Evolutionary conservation across 2,113 vertebrate genomes (phyloP).

Genomic region (Peromyscus polionotus): DNA sequence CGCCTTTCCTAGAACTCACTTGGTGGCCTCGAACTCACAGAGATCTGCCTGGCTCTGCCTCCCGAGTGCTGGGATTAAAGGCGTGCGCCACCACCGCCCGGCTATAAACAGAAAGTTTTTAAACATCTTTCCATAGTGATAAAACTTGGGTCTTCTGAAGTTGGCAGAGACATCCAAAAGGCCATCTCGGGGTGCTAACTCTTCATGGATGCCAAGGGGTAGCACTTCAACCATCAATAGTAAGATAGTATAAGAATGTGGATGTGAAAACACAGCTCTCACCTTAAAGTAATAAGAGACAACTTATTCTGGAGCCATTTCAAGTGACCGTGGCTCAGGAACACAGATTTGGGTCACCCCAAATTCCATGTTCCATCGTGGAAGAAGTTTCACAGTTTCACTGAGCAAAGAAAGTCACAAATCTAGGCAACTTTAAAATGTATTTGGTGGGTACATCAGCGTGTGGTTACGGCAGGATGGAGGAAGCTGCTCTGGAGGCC

Average conservation of each 20-base stretch:
- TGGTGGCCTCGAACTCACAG: too few species aligned
- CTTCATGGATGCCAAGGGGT: background rate
- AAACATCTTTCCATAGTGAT: slow-evolving; percentile 11
- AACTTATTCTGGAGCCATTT: background rate
- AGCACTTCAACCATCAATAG: background rate
- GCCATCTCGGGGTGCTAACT: background rate
- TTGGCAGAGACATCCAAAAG: slow-evolving; percentile 18
- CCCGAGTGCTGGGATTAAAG: too few species aligned
- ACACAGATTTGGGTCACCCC: background rate
- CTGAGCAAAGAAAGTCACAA: background rate
- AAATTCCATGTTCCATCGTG: background rate
- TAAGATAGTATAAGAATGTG: background rate
- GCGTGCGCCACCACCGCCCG: too few species aligned
- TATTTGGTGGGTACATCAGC: background rate
- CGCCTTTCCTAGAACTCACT: too few species aligned
- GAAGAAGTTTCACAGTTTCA: background rate
- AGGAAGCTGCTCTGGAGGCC: background rate
- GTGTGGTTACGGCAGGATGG: background rate
- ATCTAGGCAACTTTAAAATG: background rate
- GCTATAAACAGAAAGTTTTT: slow-evolving; percentile 32
- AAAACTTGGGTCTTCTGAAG: background rate
- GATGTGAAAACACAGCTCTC: background rate
- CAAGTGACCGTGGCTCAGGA: background rate
- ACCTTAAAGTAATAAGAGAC: background rate
- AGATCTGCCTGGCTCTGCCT: too few species aligned